phyloP scores from a whole-genome alignment of 2,113 vertebrate species.

The Nothocercus nigrocapillus region DNA sequence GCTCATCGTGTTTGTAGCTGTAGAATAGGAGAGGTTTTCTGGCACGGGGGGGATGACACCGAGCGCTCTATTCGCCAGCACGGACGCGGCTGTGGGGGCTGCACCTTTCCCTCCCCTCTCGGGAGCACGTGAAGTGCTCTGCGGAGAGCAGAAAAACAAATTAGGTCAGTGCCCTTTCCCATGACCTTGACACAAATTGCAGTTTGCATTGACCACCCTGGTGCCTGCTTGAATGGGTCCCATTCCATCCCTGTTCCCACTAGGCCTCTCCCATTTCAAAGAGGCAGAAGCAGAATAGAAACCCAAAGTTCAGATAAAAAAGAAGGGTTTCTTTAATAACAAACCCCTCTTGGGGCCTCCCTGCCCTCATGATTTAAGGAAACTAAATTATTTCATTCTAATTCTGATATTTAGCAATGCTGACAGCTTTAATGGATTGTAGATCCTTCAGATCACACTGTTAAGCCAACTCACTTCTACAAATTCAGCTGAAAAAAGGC shows the following conservation, averaged over 20 bases:
- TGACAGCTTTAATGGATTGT: conserved; percentile 23
- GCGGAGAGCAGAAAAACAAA: conserved; percentile 47
- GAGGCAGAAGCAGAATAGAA: conserved; percentile 48
- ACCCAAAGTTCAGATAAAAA: conserved; percentile 42
- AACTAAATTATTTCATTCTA: conserved; percentile 35
- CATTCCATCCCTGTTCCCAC: conserved; percentile 45
- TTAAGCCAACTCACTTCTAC: conserved; percentile 17
- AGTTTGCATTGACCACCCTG: conserved; percentile 56
- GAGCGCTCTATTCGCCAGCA: neutral
- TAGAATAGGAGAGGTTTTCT: neutral
- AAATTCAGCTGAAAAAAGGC: conserved; percentile 1
- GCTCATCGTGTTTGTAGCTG: neutral
- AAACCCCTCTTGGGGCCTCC: neutral
- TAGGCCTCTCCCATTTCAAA: conserved; percentile 38
- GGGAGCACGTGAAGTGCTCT: conserved; percentile 12
- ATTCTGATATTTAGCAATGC: conserved; percentile 52
- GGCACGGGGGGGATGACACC: neutral
- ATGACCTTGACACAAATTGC: conserved; percentile 75
- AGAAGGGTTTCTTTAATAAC: conserved; percentile 14
- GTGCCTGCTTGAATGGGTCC: conserved; percentile 42
- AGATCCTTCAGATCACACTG: conserved; percentile 7
- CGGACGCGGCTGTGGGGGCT: neutral
- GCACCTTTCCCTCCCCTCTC: neutral
- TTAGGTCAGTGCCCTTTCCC: conserved; percentile 73
- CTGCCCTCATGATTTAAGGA: conserved; percentile 30